A percentile compares a stretch with the other conserved stretches of the same genome.
Evolutionary conservation across 2,888 invertebrate species (phyloP).

Genomic region (Ferrisia virgata): DNA sequence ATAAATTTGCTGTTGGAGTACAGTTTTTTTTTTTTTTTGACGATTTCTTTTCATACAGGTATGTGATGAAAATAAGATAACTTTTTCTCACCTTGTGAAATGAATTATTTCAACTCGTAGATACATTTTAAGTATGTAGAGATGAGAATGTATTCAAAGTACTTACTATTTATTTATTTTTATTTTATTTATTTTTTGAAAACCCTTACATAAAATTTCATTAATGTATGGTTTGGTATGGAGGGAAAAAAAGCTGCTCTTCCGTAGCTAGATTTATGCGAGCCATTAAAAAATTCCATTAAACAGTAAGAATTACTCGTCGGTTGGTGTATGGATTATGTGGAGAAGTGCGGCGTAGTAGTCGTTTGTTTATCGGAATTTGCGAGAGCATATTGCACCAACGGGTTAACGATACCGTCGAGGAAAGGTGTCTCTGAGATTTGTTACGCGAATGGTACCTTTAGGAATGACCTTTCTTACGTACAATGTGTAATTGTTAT

Average conservation of each 20-base stretch:
- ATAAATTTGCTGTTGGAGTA: not conserved
- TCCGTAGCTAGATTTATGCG: slow-evolving; percentile 1
- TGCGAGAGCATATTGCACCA: slow-evolving; percentile 2
- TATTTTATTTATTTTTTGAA: not conserved
- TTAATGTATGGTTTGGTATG: not conserved
- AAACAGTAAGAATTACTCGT: slow-evolving; percentile 7
- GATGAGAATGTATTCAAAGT: not conserved
- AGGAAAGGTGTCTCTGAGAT: slow-evolving; percentile 3
- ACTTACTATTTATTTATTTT: not conserved
- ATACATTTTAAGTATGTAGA: too few relatives aligned
- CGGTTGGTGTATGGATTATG: not conserved
- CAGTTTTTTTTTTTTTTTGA: not conserved
- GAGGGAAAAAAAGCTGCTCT: not conserved
- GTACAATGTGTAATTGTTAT: not conserved
- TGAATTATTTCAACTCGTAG: not conserved
- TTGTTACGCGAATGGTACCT: not conserved
- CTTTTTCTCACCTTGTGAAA: not conserved
- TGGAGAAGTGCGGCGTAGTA: not conserved
- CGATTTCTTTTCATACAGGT: not conserved
- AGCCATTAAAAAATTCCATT: slow-evolving; percentile 17
- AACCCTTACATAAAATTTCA: not conserved
- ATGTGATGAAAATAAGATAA: not conserved
- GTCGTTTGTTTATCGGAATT: slow-evolving; percentile 14
- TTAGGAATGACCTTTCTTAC: not conserved
- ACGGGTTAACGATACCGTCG: not conserved